Conservation (phyloP, 2,797 vertebrate genomes). For the Chiroxiphia lanceolata region DNA sequence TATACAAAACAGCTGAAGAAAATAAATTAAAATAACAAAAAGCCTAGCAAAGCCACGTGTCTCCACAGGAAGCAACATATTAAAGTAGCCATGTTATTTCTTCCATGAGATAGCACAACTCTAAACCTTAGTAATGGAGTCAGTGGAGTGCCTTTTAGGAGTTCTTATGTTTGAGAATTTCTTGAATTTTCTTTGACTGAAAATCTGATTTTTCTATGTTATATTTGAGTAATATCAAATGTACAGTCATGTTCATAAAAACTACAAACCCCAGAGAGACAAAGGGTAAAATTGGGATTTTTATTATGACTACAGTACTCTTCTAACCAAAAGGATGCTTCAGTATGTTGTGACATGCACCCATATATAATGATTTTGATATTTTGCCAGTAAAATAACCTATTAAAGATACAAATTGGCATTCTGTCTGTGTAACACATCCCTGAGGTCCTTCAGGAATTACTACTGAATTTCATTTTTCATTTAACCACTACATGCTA, state of each 20-base stretch:
- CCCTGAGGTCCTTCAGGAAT: constrained; percentile 34
- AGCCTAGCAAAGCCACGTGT: not conserved
- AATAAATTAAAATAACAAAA: not conserved
- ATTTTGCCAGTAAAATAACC: not conserved
- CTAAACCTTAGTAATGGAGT: not conserved
- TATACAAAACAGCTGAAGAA: not conserved
- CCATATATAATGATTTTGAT: not conserved
- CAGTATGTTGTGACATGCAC: not conserved
- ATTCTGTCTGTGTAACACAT: not conserved
- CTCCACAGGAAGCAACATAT: not conserved
- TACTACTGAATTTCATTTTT: constrained; percentile 52
- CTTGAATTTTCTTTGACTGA: not conserved
- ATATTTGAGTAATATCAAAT: not conserved
- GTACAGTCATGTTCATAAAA: not conserved
- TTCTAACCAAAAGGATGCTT: not conserved
- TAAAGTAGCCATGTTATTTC: not conserved
- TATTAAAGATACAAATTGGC: constrained; percentile 43
- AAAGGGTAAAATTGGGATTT: not conserved
- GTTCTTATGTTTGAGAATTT: not conserved
- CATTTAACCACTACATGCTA: constrained; percentile 9
- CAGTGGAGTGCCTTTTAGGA: not conserved
- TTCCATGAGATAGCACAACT: not conserved
- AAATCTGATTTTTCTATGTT: not conserved
- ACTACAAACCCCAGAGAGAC: not conserved
- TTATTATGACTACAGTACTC: not conserved